A percentile compares a stretch with the other conserved stretches of the same genome.
These are phyloP conservation scores for Oscheius myriophilus DNA, from an alignment of 2,888 invertebrate genomes.

Conservation along the genomic window DNA sequence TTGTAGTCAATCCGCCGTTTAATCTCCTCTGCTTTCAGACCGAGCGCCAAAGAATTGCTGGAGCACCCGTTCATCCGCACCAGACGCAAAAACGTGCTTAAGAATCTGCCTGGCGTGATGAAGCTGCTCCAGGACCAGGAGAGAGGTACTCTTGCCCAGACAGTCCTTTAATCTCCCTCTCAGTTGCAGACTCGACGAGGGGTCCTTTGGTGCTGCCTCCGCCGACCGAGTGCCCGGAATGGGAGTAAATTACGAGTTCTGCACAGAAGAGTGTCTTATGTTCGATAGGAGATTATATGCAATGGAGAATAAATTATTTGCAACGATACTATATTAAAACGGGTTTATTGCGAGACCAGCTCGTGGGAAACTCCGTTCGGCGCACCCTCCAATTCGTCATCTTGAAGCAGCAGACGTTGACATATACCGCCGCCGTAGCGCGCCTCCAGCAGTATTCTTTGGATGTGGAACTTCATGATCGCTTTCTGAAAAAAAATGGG, in stretches of 20 bases:
- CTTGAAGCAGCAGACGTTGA: constrained; percentile 5
- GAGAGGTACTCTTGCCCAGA: constrained; percentile 1
- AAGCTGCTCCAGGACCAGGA: background rate
- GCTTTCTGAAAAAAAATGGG: constrained; percentile 54
- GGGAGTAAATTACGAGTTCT: background rate
- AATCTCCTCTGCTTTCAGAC: background rate
- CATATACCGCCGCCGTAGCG: constrained; percentile 39
- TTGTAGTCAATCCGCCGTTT: background rate
- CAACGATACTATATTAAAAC: too few relatives aligned
- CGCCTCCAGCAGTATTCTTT: constrained; percentile 60
- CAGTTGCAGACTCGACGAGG: constrained; percentile 11
- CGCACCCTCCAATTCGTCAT: constrained; percentile 9
- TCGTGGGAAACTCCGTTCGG: constrained; percentile 14
- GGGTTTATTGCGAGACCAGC: constrained; percentile 13
- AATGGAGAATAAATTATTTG: too few relatives aligned
- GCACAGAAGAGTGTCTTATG: too few relatives aligned
- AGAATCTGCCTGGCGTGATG: constrained; percentile 8
- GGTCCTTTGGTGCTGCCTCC: background rate
- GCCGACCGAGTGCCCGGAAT: constrained; percentile 13
- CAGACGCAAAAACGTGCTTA: constrained; percentile 6
- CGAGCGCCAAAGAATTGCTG: constrained; percentile 1
- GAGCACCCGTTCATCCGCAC: constrained; percentile 3
- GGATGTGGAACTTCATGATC: constrained; percentile 60
- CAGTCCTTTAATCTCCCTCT: background rate
- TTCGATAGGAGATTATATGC: too few relatives aligned